Evolutionary conservation across 2,797 vertebrate species (phyloP).

Genomic region (Echiichthys vipera): DNA sequence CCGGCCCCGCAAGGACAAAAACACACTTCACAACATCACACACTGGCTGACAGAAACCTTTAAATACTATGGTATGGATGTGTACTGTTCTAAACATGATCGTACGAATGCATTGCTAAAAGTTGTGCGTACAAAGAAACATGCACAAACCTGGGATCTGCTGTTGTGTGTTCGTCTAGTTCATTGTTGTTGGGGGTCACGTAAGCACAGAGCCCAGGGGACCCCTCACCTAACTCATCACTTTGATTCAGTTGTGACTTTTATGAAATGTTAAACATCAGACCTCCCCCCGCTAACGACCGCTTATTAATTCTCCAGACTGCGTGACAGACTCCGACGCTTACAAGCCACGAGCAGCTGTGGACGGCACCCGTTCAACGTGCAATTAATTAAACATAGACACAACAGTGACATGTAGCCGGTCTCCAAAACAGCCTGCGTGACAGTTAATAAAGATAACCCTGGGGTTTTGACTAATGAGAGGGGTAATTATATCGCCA

Average conservation of each 20-base stretch:
- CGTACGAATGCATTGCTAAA: background rate
- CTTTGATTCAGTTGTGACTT: background rate
- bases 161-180: background rate
- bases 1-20: constrained; percentile 22
- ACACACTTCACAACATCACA: background rate
- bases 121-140: background rate
- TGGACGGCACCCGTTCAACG: constrained; percentile 19
- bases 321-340: background rate
- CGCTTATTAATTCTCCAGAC: constrained; percentile 14
- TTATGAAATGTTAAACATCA: background rate
- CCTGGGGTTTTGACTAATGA: constrained; percentile 59
- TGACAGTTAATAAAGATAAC: constrained; percentile 59
- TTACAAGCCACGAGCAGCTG: background rate
- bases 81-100: background rate
- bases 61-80: no score
- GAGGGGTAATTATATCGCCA: constrained; percentile 57
- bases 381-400: constrained; percentile 55
- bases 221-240: background rate
- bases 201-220: background rate
- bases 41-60: background rate
- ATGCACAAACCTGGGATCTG: background rate
- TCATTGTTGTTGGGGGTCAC: background rate
- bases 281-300: background rate
- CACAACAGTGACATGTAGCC: constrained; percentile 17
- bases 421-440: constrained; percentile 6